phyloP scores from a whole-genome alignment of 2,113 vertebrate genomes.

The Loxodonta africana region DNA sequence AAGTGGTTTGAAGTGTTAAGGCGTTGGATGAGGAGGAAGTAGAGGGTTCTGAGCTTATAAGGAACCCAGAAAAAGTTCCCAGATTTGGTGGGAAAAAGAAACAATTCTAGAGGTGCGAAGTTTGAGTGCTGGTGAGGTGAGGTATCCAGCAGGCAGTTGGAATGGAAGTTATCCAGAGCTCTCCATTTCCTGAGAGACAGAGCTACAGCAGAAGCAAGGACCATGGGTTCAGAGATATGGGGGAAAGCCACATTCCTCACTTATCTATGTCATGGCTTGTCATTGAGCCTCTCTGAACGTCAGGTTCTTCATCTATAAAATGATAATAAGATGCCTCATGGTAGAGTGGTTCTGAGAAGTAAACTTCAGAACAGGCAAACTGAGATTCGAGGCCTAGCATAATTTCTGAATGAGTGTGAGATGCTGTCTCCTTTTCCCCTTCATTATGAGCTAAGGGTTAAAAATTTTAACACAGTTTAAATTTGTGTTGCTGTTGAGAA shows the following conservation, averaged over 20 bases:
- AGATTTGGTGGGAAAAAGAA: neutral
- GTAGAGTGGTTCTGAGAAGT: neutral
- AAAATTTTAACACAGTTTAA: neutral
- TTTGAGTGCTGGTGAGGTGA: neutral
- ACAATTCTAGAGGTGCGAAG: neutral
- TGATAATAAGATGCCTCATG: neutral
- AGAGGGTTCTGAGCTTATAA: neutral
- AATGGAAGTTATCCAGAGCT: neutral
- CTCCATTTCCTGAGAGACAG: neutral
- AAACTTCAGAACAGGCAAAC: neutral
- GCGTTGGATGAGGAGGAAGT: neutral
- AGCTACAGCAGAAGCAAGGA: neutral
- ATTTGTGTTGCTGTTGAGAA: neutral
- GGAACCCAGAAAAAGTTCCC: neutral
- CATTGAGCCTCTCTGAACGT: neutral
- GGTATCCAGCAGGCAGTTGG: neutral
- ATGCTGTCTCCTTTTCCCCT: neutral
- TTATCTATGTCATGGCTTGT: neutral
- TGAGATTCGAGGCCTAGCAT: neutral
- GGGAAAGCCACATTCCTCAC: neutral
- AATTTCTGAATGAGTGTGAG: neutral
- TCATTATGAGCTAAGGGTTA: neutral
- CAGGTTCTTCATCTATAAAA: too few species aligned
- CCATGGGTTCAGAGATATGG: neutral
- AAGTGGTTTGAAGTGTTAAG: neutral